Percentiles rank a stretch among this genome's conserved stretches.
These are phyloP conservation scores for Adelphocoris suturalis DNA, from an alignment of 2,888 invertebrate genomes.

Conservation along the genomic window DNA sequence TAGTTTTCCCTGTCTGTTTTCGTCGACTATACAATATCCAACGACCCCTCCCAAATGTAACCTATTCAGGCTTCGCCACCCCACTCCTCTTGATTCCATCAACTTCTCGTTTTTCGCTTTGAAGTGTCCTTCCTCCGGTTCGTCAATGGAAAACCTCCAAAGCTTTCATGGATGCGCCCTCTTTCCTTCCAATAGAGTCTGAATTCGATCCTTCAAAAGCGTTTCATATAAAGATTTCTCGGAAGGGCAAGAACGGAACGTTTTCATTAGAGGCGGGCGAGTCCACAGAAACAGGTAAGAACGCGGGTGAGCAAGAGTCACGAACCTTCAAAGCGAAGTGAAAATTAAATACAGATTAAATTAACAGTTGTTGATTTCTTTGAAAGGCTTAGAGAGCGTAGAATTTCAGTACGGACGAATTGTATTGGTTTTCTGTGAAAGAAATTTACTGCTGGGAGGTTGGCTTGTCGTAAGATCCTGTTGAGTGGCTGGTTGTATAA, in stretches of 20 bases:
- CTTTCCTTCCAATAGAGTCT: slow-evolving; percentile 35
- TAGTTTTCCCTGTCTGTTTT: slow-evolving; percentile 8
- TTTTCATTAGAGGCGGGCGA: slow-evolving; percentile 9
- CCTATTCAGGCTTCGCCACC: background rate
- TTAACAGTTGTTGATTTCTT: too few species aligned
- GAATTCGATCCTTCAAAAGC: slow-evolving; percentile 30
- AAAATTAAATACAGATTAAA: too few species aligned
- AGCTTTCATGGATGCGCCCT: background rate
- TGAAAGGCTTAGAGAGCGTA: too few species aligned
- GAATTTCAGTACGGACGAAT: too few species aligned
- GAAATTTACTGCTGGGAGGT: too few species aligned
- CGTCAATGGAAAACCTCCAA: slow-evolving; percentile 16
- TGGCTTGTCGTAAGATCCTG: too few species aligned
- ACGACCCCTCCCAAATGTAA: background rate
- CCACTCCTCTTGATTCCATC: background rate
- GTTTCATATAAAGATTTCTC: slow-evolving; percentile 27
- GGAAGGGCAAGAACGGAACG: background rate
- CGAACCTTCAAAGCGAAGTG: background rate
- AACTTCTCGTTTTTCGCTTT: slow-evolving; percentile 35
- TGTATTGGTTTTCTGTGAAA: too few species aligned
- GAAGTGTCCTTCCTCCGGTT: background rate
- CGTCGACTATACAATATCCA: background rate
- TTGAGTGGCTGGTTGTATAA: too few species aligned
- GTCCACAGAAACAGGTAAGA: slow-evolving; percentile 11
- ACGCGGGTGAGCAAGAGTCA: background rate